phyloP scores from a whole-genome alignment of 37 sponge, comb jelly and placozoan genomes.

The Cliona cf. orientalis region DNA sequence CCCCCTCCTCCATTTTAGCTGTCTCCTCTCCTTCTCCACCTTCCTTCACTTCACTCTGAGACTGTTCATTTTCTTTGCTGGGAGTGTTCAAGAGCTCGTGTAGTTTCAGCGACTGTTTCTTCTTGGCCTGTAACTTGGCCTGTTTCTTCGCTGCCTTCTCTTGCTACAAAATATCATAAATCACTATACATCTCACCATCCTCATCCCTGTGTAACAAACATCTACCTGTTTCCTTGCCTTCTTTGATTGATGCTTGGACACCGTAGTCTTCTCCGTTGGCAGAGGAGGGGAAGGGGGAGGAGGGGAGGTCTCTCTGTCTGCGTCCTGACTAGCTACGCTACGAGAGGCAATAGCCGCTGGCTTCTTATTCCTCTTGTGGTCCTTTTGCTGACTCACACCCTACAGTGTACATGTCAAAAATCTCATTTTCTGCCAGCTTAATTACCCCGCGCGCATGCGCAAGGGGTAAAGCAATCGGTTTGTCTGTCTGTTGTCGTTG shows the following conservation, averaged over 20 bases:
- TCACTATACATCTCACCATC: background rate
- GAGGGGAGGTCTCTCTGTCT: background rate
- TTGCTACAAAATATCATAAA: background rate
- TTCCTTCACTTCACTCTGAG: background rate
- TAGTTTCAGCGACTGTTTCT: background rate
- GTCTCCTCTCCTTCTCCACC: background rate
- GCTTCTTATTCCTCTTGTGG: background rate
- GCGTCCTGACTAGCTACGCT: background rate
- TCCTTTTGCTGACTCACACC: background rate
- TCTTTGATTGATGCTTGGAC: conserved; percentile 62
- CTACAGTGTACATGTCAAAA: too few relatives aligned
- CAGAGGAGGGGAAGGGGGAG: background rate
- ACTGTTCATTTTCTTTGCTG: too few relatives aligned
- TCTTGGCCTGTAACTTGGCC: background rate
- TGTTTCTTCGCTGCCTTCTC: conserved; percentile 27
- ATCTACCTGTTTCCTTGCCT: conserved; percentile 14
- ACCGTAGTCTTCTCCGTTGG: too few relatives aligned
- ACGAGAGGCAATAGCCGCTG: background rate
- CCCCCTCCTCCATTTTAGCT: too few relatives aligned
- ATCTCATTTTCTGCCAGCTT: too few relatives aligned
- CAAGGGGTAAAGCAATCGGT: too few relatives aligned
- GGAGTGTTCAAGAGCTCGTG: conserved; percentile 7
- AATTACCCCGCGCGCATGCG: too few relatives aligned
- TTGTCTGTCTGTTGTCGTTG: too few relatives aligned
- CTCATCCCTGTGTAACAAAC: background rate